These are phyloP conservation scores for Eurosta solidaginis DNA, from an alignment of 1,140 invertebrate species.

Conservation along the genomic window DNA sequence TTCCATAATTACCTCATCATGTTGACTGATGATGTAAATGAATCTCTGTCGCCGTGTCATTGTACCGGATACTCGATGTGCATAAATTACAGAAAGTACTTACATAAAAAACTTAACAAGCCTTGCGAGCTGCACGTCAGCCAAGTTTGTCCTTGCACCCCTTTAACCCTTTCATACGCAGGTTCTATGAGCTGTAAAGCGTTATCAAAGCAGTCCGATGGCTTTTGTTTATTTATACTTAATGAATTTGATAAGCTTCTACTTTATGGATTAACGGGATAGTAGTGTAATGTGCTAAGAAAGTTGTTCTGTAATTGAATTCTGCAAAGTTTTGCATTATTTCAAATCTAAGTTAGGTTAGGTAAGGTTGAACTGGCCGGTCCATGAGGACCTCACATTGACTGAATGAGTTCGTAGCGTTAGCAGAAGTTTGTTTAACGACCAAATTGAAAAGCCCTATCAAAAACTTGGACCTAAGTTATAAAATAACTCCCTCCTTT, in stretches of 20 bases:
- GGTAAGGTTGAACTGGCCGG: too few relatives aligned
- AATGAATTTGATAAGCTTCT: background rate
- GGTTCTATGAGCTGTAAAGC: background rate
- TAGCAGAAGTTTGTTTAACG: too few relatives aligned
- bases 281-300: too few relatives aligned
- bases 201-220: background rate
- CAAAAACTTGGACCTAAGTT: too few relatives aligned
- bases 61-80: slow-evolving; percentile 22
- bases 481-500: too few relatives aligned
- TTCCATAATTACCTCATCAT: slow-evolving; percentile 60
- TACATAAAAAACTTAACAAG: background rate
- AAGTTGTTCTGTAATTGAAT: too few relatives aligned
- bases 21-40: slow-evolving; percentile 60
- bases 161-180: background rate
- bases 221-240: background rate
- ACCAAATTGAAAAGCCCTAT: too few relatives aligned
- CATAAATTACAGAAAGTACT: slow-evolving; percentile 26
- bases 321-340: too few relatives aligned
- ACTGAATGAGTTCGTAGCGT: too few relatives aligned
- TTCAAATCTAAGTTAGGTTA: too few relatives aligned
- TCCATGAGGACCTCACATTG: too few relatives aligned
- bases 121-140: background rate
- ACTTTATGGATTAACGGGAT: background rate
- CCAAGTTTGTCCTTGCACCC: background rate
- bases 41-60: slow-evolving; percentile 53